Conservation (phyloP, 2,888 invertebrate species). For the Hypercompe scribonia region DNA sequence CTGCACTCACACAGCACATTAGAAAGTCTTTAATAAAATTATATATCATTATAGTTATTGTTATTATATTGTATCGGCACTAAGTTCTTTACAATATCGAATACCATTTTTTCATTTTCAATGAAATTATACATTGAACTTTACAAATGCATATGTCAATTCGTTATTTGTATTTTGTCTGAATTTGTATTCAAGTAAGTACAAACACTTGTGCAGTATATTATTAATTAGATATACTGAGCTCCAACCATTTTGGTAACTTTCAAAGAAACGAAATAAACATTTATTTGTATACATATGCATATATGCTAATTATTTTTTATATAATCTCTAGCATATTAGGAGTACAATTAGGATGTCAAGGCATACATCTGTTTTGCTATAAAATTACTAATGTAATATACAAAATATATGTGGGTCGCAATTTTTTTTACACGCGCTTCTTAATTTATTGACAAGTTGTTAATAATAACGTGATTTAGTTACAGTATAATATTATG, state of each 20-base stretch:
- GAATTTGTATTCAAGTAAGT: not conserved
- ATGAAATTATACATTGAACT: not conserved
- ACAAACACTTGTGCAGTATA: not conserved
- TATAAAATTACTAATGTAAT: not conserved
- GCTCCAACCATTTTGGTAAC: not conserved
- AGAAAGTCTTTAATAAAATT: conserved; percentile 6
- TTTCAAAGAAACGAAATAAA: not conserved
- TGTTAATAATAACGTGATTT: not conserved
- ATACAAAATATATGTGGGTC: not conserved
- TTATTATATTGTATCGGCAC: not conserved
- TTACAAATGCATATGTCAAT: not conserved
- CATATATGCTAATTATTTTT: not conserved
- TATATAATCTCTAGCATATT: not conserved
- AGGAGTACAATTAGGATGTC: conserved; percentile 12
- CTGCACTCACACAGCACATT: not conserved
- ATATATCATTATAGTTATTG: not conserved
- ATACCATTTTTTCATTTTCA: not conserved
- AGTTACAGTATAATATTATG: not conserved
- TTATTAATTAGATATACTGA: not conserved
- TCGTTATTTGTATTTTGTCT: not conserved
- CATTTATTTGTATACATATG: not conserved
- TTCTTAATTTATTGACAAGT: conserved; percentile 1
- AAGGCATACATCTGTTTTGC: conserved; percentile 7
- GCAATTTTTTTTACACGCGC: not conserved
- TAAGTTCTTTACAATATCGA: not conserved